Evolutionary conservation across 2,797 vertebrate species (phyloP).

Genomic region (Cheracebus regulus): DNA sequence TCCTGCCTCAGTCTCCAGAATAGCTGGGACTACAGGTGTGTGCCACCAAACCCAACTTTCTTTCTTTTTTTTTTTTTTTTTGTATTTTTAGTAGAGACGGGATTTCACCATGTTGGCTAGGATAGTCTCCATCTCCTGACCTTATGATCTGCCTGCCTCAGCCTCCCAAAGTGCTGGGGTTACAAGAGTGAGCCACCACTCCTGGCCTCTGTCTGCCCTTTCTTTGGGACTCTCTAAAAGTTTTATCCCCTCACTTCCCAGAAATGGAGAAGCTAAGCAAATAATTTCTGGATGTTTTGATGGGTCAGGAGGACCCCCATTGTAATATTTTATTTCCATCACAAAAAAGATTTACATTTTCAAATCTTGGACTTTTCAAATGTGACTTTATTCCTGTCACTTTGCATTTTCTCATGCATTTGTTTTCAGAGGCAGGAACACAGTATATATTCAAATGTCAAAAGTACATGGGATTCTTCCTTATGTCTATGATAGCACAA

Average conservation of each 20-base stretch:
- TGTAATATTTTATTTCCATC: neutral
- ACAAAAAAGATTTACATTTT: neutral
- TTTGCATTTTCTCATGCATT: neutral
- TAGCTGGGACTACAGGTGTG: neutral
- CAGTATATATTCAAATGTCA: neutral
- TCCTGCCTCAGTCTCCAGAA: neutral
- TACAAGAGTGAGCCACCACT: fast-evolving
- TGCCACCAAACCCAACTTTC: neutral
- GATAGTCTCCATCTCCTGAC: neutral
- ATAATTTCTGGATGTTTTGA: neutral
- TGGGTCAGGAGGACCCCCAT: neutral
- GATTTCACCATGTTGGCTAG: neutral
- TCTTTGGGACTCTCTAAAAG: neutral
- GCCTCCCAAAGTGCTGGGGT: neutral
- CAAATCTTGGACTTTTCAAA: constrained; percentile 4
- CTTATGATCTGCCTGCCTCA: neutral
- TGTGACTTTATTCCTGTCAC: neutral
- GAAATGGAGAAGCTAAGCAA: neutral
- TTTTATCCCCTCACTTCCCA: neutral
- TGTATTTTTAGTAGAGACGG: neutral
- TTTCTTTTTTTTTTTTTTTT: no score
- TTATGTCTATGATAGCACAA: neutral
- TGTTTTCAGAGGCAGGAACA: constrained; percentile 1
- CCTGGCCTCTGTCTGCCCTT: neutral
- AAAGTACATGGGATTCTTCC: neutral